Evolutionary conservation across 2,888 invertebrate species (phyloP).

Genomic region (Corbicula japonica): DNA sequence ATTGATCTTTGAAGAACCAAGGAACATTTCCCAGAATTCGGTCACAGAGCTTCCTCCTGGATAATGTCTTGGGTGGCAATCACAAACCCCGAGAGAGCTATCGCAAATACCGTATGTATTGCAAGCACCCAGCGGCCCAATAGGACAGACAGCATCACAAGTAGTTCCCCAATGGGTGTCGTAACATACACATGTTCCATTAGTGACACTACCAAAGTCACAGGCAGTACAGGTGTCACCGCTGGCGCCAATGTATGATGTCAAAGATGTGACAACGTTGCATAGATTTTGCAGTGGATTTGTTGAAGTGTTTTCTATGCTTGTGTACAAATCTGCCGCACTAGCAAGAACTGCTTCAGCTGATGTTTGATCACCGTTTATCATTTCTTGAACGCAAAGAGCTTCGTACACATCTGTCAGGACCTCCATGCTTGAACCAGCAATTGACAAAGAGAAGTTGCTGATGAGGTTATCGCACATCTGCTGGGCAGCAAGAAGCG

Average conservation of each 20-base stretch:
- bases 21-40: conserved; percentile 63
- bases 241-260: conserved; percentile 53
- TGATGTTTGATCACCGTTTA: conserved; percentile 51
- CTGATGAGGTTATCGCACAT: conserved; percentile 62
- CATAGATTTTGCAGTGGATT: conserved; percentile 55
- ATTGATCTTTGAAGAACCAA: conserved; percentile 7
- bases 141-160: conserved; percentile 69
- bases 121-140: conserved; percentile 67
- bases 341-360: conserved; percentile 62
- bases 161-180: conserved; percentile 69
- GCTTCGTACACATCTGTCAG: conserved; percentile 52
- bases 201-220: conserved; percentile 64
- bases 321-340: conserved; percentile 49
- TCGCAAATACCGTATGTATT: conserved; percentile 69
- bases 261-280: conserved; percentile 40
- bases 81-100: conserved; percentile 56
- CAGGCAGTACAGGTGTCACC: conserved; percentile 68
- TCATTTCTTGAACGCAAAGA: conserved; percentile 63
- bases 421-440: conserved; percentile 49
- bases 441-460: conserved; percentile 43
- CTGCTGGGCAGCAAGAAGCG: conserved; percentile 35
- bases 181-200: conserved; percentile 66
- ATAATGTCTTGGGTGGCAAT: conserved; percentile 70
- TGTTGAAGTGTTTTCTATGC: conserved; percentile 46
- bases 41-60: conserved; percentile 44